Evolutionary conservation across 2,113 vertebrate genomes (phyloP), one percentile per base, ranked within the genome.

Genomic region (Tetraodon nigroviridis): DNA sequence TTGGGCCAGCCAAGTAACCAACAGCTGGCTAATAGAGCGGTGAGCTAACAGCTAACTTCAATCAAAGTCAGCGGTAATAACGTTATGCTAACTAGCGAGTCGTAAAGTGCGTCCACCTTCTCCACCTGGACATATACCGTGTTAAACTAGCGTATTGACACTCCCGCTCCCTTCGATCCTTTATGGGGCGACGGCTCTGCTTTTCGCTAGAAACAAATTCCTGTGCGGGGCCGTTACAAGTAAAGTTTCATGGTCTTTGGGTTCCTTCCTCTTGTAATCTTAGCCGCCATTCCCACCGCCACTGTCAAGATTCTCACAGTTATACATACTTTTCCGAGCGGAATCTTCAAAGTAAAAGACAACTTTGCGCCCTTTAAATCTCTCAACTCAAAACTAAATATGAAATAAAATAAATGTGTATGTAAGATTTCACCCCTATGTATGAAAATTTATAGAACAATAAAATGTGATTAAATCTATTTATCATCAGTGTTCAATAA

Each of bases 281-380:
- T 80, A 83, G 90, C 91, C 88, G 90, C 90, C 90, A 92, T 91
- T 92, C 86, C 90, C 78, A 65, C 86, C 76, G 72, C 57, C 69
- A 67, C 52, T 16, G 60, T 75, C 61, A 75, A 78, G 48, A 1
- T 15, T 27, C 12, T 4, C 24, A 2, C 45, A 22, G 65, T 7
- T 5, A 24, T 13, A 5, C 11, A 0, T 0, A 0, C 0, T 42
- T 50, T 75, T 86, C 84, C 76, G 68, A 54, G 8, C 0, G 0
- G 18, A 0, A 5, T 16, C 52, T 81, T 73, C 75, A 80, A 61
- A 79, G 14, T 84, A 79, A 82, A 69, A 59, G 16, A 46, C 32
- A 37, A 37, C 32, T 37, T 1, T 10, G 2, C 11, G 2, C 32
- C 8, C 32, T 37, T 37, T 12, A 37, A 8, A 37, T 37, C 10